Evolutionary conservation across 2,888 invertebrate species (phyloP), one percentile per base, ranked within the genome.

Genomic region (Lordiphosa andalusiaca): DNA sequence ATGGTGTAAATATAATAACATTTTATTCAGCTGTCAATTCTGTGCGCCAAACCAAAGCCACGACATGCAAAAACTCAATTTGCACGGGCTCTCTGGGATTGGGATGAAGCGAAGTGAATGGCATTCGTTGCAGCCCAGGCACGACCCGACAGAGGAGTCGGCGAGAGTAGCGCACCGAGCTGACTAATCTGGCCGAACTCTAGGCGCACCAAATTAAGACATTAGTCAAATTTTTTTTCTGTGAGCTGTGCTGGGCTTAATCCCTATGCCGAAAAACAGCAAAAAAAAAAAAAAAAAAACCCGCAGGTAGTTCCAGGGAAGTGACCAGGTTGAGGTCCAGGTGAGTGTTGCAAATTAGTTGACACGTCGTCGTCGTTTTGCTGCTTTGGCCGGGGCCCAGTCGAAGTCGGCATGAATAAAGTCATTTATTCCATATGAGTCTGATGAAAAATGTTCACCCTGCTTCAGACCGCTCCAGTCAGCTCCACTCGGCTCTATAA

Each of bases 271-370:
- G 25, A 35, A 35, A 23, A 44, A 2, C 33, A n/a, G n/a, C n/a
- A 40, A 25, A 36, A 21, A 30, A 33, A 60, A 36, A 3, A 42
- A 36, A 21, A 16, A 39, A 40, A 25, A 13, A 16, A 16, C 16
- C 44, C 44, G 30, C 44, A 44, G 44, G 44, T 44, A 44, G 44
- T 44, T 44, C 49, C 38, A 37, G 38, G 47, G 53, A 47, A 46
- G 7, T 44, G 44, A 44, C 50, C 25, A 50, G 53, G 44, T 36
- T 49, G 46, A 33, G 23, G 64, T 52, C 67, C 68, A 66, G 68
- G 68, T 58, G 74, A 85, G 82, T 84, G 87, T 78, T 88, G 87
- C 87, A 87, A 88, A 88, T 87, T 87, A 84, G 87, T 87, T 87
- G 86, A 87, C 88, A 87, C 86, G 84, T 86, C 67, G 66, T 58